A percentile compares a stretch with the other conserved stretches of the same genome.
phyloP scores from a whole-genome alignment of 2,797 vertebrate genomes.

The Urosaurus nigricauda region DNA sequence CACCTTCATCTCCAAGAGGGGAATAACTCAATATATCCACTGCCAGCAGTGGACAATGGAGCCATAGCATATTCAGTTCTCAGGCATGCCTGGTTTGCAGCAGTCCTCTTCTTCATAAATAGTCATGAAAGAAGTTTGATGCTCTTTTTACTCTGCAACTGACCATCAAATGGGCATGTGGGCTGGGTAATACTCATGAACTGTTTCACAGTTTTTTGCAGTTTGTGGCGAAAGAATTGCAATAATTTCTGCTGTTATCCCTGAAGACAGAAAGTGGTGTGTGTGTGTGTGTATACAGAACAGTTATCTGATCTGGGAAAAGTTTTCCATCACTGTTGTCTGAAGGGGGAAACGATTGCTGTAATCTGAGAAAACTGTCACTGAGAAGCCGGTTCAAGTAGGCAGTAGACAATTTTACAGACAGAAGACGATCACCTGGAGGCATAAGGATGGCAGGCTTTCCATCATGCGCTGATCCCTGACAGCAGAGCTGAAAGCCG shows the following conservation, averaged over 20 bases:
- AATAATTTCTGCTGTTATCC: conserved; percentile 40
- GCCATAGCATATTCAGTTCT: conserved; percentile 56
- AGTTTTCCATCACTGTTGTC: background rate
- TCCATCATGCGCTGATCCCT: conserved; percentile 79
- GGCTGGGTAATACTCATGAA: conserved; percentile 25
- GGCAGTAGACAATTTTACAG: conserved; percentile 31
- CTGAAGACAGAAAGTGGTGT: background rate
- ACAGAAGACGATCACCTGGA: background rate
- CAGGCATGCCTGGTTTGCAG: conserved; percentile 38
- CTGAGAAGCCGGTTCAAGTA: background rate
- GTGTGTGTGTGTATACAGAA: conserved; percentile 7
- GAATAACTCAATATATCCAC: conserved; percentile 60
- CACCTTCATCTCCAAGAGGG: conserved; percentile 44
- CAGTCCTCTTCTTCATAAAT: conserved; percentile 57
- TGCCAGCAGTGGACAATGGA: conserved; percentile 67
- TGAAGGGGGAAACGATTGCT: background rate
- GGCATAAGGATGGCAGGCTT: background rate
- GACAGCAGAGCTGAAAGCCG: conserved; percentile 89
- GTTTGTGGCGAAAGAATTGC: conserved; percentile 39
- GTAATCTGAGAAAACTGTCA: background rate
- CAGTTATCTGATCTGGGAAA: conserved; percentile 2
- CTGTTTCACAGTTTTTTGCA: conserved; percentile 18
- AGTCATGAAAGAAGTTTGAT: conserved; percentile 54
- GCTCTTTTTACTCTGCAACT: conserved; percentile 30
- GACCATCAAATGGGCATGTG: background rate